These are phyloP conservation scores for Zenarchopterus dispar DNA, from an alignment of 2,797 vertebrate genomes.

Conservation along the genomic window DNA sequence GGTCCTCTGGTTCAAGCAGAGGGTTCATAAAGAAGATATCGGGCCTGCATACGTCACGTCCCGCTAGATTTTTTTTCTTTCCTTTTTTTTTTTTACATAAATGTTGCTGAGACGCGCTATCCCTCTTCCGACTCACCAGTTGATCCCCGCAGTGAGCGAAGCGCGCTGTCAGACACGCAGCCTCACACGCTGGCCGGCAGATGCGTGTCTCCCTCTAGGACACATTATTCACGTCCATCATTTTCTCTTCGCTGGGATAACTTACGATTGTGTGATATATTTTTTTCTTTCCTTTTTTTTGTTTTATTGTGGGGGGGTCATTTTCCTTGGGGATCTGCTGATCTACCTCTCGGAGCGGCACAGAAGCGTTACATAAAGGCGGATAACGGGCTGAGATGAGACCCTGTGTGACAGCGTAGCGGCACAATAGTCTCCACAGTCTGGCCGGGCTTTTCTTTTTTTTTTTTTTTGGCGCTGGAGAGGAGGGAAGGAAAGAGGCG, in stretches of 20 bases:
- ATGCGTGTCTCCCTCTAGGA: slow-evolving; percentile 1
- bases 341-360: slow-evolving; percentile 5
- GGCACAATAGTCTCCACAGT: slow-evolving; percentile 19
- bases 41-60: slow-evolving; percentile 66
- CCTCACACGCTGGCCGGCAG: slow-evolving; percentile 43
- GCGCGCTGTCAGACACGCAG: slow-evolving; percentile 44
- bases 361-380: slow-evolving; percentile 55
- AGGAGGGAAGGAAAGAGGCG: background rate
- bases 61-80: slow-evolving; percentile 4
- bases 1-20: slow-evolving; percentile 34
- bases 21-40: slow-evolving; percentile 61
- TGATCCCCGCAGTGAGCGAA: slow-evolving; percentile 22
- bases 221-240: background rate
- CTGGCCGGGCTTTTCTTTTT: no score
- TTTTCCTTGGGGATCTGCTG: background rate
- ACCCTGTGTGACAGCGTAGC: slow-evolving; percentile 27
- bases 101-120: slow-evolving; percentile 21
- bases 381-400: slow-evolving; percentile 64
- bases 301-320: no score
- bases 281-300: no score
- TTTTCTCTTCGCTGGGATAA: slow-evolving; percentile 22
- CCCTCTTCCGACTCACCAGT: slow-evolving; percentile 34
- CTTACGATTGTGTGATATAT: background rate
- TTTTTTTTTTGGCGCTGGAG: slow-evolving; percentile 23
- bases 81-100: slow-evolving; percentile 26